These are phyloP conservation scores for Corythaixoides concolor DNA, from an alignment of 2,113 vertebrate genomes.

Conservation along the genomic window DNA sequence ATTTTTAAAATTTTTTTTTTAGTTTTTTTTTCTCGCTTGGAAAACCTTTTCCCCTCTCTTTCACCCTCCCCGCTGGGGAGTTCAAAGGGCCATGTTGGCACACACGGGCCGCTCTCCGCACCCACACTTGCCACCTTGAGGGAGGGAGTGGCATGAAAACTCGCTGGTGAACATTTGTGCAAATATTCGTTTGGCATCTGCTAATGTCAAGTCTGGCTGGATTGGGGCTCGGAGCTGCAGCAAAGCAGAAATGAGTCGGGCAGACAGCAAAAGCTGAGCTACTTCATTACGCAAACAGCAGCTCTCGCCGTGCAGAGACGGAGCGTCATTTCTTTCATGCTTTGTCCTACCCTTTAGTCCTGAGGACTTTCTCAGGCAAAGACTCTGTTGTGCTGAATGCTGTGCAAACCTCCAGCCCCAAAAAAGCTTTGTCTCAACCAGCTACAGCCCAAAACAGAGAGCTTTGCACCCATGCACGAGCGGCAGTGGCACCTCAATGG, in stretches of 20 bases:
- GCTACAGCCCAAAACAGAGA: fast-evolving
- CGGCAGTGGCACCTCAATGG: fast-evolving
- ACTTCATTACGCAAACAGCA: conserved; percentile 8
- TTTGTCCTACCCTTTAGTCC: not conserved
- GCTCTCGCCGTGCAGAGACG: not conserved
- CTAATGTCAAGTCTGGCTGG: conserved; percentile 67
- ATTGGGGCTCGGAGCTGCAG: conserved; percentile 35
- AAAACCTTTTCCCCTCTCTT: conserved; percentile 62
- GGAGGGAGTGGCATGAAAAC: conserved; percentile 45
- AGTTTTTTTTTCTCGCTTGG: conserved; percentile 52
- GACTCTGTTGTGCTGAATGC: not conserved
- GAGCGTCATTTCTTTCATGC: fast-evolving
- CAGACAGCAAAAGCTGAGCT: conserved; percentile 12
- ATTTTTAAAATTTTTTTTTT: not conserved
- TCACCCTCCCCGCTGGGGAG: conserved; percentile 40
- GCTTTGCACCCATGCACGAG: not conserved
- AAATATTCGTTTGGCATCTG: conserved; percentile 69
- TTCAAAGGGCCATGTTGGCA: conserved; percentile 67
- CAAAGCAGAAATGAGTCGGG: conserved; percentile 49
- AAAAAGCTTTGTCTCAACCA: not conserved
- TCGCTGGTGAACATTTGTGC: conserved; percentile 51
- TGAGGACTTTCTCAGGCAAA: not conserved
- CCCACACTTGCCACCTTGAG: conserved; percentile 66
- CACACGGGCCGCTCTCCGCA: conserved; percentile 12
- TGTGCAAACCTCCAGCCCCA: not conserved